phyloP scores from a whole-genome alignment of 2,113 vertebrate genomes.

The Monarcha castaneiventris region DNA sequence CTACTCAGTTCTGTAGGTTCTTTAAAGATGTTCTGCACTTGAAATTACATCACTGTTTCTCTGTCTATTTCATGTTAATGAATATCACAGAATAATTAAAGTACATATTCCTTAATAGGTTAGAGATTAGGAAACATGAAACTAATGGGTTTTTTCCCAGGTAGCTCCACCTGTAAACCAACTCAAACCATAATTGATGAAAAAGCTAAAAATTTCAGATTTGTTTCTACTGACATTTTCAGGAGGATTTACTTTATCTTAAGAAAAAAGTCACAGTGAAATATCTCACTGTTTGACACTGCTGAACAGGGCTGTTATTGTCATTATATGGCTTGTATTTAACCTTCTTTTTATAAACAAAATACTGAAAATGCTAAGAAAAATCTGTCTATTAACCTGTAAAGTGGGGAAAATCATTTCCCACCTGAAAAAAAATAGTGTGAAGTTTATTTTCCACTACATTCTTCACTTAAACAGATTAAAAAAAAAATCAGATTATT shows the following conservation, averaged over 20 bases:
- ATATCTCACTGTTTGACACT: not conserved
- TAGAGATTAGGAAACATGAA: not conserved
- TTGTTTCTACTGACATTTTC: not conserved
- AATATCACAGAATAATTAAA: not conserved
- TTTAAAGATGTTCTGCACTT: not conserved
- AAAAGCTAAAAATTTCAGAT: not conserved
- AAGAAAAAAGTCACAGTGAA: not conserved
- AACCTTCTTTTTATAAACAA: not conserved
- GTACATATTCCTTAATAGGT: not conserved
- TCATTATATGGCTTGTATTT: not conserved
- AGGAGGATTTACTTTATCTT: not conserved
- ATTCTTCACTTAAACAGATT: not conserved
- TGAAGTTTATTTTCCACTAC: not conserved
- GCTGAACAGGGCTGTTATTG: not conserved
- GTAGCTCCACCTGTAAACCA: not conserved
- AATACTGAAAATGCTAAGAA: not conserved
- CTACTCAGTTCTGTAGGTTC: not conserved
- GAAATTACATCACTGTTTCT: not conserved
- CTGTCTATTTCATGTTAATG: not conserved
- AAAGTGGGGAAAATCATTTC: not conserved
- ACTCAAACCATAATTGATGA: not conserved
- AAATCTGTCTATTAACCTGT: not conserved
- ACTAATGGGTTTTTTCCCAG: fast-evolving
- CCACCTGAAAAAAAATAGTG: not conserved
- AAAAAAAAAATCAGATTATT: not conserved